These are phyloP conservation scores for Drosophila nebulosa DNA, from an alignment of 1,140 invertebrate species.

Conservation along the genomic window DNA sequence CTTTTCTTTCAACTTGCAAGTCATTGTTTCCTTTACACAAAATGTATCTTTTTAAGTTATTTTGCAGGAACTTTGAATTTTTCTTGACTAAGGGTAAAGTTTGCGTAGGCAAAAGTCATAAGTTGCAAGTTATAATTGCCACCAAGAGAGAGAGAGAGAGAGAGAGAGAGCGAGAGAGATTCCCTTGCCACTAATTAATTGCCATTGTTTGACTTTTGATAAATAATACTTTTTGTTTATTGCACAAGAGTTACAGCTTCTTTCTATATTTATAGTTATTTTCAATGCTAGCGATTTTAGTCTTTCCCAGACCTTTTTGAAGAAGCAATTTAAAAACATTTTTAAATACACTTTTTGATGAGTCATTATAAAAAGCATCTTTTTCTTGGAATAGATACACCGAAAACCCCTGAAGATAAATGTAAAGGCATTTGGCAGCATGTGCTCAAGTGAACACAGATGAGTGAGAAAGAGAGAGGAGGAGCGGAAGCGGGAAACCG, in stretches of 20 bases:
- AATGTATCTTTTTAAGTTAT: neutral
- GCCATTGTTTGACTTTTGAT: slow-evolving; percentile 18
- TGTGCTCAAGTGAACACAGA: slow-evolving; percentile 1
- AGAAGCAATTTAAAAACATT: no score
- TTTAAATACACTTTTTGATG: slow-evolving; percentile 2
- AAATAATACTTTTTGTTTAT: slow-evolving; percentile 1
- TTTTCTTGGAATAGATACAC: neutral
- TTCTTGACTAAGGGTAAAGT: slow-evolving; percentile 31
- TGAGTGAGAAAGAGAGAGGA: slow-evolving; percentile 6
- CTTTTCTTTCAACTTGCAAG: neutral
- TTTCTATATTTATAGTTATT: slow-evolving; percentile 2
- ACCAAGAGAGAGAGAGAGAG: no score
- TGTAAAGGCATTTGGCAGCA: slow-evolving; percentile 17
- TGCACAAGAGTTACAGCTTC: neutral
- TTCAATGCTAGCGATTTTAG: no score
- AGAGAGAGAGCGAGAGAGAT: no score
- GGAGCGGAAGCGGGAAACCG: slow-evolving; percentile 12
- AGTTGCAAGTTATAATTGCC: slow-evolving; percentile 27
- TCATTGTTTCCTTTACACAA: neutral
- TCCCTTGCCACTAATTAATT: slow-evolving; percentile 43
- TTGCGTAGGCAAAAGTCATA: slow-evolving; percentile 1
- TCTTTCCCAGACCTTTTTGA: no score
- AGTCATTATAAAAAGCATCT: neutral
- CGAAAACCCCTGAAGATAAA: slow-evolving; percentile 21
- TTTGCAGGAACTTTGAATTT: slow-evolving; percentile 21